Base-by-base conservation (phyloP, 1,140 invertebrate species). In the Cydia splendana region DNA sequence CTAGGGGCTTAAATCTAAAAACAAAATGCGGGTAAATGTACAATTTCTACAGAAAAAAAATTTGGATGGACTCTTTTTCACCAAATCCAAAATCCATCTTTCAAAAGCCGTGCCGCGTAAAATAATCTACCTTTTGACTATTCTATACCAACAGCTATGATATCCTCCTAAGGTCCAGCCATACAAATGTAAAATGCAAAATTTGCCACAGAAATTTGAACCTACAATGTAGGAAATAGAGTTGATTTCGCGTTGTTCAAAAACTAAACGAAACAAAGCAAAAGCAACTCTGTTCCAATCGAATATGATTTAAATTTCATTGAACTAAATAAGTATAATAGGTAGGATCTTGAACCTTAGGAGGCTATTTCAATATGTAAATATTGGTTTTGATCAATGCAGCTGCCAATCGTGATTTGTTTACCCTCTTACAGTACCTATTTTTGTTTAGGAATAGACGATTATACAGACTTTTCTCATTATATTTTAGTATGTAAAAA, bases 1-100 rank as follows among this genome's bases (percentile, higher is more conserved):
- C 84, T 84, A 85, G 79, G 79, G 80, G 79, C 75, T 77, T 77
- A 78, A 77, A 69, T 65, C 77, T 75, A 48, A 74, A 78, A 81
- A 81, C 74, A 38, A 65, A 71, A 76, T 51, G 45, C 45, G 75
- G 65, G 73, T 62, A 24, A 10, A 13, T 42, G 53, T 57, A 71
- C 75, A 53, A 13, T 7, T 24, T 53, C 6, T 76, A 75, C 1
- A 34, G n/a, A 76, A 77, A 75, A 75, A 75, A 76, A 10, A 18
- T 62, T 62, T 62, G 57, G 57, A 62, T 62, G 57, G 57, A 62
- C 18, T 62, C 20, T 4, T 62, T 24, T n/a, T 62, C 20, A 62
- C 20, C 57, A 24, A 62, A 62, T 62, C 57, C 57, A 20, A 62
- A 62, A 62, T 24, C 57, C 57, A 62, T 53, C 45, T 57, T 57